Percentiles rank a stretch among this genome's conserved stretches.
phyloP scores from a whole-genome alignment of 2,888 invertebrate species.

The Sinotaia quadrata region DNA sequence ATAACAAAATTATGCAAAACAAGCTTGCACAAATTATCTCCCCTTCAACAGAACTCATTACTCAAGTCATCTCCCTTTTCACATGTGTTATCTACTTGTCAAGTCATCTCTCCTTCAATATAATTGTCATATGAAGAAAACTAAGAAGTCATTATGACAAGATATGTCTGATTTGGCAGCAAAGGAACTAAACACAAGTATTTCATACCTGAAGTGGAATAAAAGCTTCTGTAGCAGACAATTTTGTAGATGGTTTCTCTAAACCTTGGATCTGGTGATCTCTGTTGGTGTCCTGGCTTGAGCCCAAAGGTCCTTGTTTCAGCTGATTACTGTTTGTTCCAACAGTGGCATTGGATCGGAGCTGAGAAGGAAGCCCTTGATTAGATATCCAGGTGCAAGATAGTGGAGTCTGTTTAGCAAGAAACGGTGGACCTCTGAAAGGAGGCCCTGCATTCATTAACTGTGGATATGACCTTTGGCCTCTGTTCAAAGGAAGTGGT shows the following conservation, averaged over 20 bases:
- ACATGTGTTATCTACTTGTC: too few species aligned
- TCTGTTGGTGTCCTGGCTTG: neutral
- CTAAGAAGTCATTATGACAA: too few species aligned
- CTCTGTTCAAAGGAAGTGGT: slow-evolving; percentile 31
- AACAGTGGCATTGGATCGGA: neutral
- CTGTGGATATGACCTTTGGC: slow-evolving; percentile 20
- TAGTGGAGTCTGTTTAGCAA: slow-evolving; percentile 30
- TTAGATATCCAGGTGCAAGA: slow-evolving; percentile 23
- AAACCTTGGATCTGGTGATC: neutral
- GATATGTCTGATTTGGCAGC: too few species aligned
- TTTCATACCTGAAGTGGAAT: slow-evolving; percentile 57
- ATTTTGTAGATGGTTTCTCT: neutral
- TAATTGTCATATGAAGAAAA: too few species aligned
- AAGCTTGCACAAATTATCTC: too few species aligned
- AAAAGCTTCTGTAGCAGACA: slow-evolving; percentile 42
- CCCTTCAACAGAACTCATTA: too few species aligned
- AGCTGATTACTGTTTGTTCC: neutral
- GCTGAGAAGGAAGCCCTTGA: slow-evolving; percentile 1
- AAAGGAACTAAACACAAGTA: neutral
- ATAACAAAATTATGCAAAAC: too few species aligned
- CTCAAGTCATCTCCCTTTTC: too few species aligned
- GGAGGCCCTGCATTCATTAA: neutral
- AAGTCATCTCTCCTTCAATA: too few species aligned
- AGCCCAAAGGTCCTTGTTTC: neutral
- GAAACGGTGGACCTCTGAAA: slow-evolving; percentile 8